phyloP scores from a whole-genome alignment of 2,888 invertebrate species.

The Axea sp. region DNA sequence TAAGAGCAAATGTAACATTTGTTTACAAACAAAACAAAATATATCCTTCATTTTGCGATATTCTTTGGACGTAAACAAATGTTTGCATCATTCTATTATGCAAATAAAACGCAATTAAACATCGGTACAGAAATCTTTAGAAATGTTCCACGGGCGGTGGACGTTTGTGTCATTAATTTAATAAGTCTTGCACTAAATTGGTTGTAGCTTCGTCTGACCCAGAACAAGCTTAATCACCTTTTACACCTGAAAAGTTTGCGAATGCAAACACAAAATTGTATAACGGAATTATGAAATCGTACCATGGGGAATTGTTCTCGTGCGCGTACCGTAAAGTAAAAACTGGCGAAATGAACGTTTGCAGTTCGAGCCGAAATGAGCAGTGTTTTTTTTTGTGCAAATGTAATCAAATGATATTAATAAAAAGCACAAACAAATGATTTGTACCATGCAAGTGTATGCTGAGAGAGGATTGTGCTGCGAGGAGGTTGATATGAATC shows the following conservation, averaged over 20 bases:
- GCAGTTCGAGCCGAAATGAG: neutral
- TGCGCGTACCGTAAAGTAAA: neutral
- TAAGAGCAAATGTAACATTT: too few relatives aligned
- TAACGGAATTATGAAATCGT: slow-evolving; percentile 27
- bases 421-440: slow-evolving; percentile 59
- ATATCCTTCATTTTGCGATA: too few relatives aligned
- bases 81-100: too few relatives aligned
- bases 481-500: slow-evolving; percentile 74
- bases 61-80: too few relatives aligned
- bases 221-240: slow-evolving; percentile 38
- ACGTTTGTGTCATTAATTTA: neutral
- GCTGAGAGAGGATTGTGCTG: slow-evolving; percentile 76
- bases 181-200: neutral
- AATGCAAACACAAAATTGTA: slow-evolving; percentile 21
- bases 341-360: slow-evolving; percentile 14
- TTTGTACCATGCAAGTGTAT: slow-evolving; percentile 77
- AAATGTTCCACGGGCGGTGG: too few relatives aligned
- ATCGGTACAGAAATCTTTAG: too few relatives aligned
- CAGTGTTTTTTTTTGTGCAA: neutral
- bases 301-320: slow-evolving; percentile 19
- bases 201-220: slow-evolving; percentile 14
- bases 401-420: slow-evolving; percentile 20
- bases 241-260: slow-evolving; percentile 39
- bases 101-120: too few relatives aligned
- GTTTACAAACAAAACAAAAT: too few relatives aligned